These are phyloP conservation scores for Scelioninae gen. 2 DNA, from an alignment of 2,888 invertebrate genomes.

Conservation along the genomic window DNA sequence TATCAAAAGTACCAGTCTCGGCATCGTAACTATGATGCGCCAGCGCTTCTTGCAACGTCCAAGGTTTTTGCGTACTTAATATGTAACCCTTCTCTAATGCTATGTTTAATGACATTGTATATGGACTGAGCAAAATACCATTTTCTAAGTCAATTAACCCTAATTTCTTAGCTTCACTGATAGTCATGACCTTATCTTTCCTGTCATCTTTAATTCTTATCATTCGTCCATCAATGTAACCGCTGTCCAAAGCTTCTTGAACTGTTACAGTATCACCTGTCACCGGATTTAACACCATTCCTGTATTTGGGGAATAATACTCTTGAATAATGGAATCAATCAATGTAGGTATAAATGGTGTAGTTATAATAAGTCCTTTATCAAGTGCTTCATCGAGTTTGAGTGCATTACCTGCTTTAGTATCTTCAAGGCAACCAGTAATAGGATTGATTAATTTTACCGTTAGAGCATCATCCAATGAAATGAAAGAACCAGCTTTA, in stretches of 20 bases:
- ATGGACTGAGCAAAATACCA: conserved; percentile 83
- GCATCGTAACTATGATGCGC: conserved; percentile 88
- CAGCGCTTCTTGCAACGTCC: conserved; percentile 89
- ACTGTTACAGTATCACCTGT: conserved; percentile 85
- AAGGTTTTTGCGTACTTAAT: conserved; percentile 86
- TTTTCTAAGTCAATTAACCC: conserved; percentile 83
- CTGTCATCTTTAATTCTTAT: conserved; percentile 85
- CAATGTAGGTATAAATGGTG: conserved; percentile 82
- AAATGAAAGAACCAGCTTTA: conserved; percentile 82
- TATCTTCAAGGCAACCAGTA: conserved; percentile 84
- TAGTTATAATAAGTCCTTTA: conserved; percentile 83
- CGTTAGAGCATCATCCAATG: conserved; percentile 85
- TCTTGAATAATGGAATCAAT: conserved; percentile 85
- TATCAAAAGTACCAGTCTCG: conserved; percentile 83
- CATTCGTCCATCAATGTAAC: conserved; percentile 83
- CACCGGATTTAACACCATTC: conserved; percentile 86
- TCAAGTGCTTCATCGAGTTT: conserved; percentile 84
- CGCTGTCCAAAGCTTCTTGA: conserved; percentile 83
- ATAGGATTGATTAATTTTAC: conserved; percentile 82
- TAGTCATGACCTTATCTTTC: conserved; percentile 80
- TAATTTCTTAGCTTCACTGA: conserved; percentile 83
- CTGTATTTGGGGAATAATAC: conserved; percentile 85
- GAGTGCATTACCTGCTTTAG: conserved; percentile 82
- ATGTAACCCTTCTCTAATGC: conserved; percentile 89
- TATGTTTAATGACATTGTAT: conserved; percentile 82